Base-by-base conservation (phyloP, 2,888 invertebrate genomes). In the Hydraecia micacea region DNA sequence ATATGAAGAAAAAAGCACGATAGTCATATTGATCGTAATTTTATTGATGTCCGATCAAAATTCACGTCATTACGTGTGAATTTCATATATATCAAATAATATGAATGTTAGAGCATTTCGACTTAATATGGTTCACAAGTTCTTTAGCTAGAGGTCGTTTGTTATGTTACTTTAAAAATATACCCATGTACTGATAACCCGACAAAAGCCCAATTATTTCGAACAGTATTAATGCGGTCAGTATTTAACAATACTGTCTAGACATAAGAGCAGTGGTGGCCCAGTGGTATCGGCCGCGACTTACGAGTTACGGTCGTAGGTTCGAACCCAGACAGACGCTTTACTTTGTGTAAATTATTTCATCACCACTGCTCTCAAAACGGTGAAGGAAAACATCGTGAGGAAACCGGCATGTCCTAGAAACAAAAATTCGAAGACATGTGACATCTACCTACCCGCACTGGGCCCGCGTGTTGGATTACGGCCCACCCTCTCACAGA, bases 41-140 rank as follows among this genome's bases (percentile, higher is more conserved):
- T 60, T 36, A 36, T 21, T 63, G 9, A 36, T 63, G 21, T 36
- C 21, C 63, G 9, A 21, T 25, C 25, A 25, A 63, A 63, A 63
- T 36, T 36, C 2, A 36, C 25, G 32, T 21, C 32, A 32, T 21
- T 32, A 9, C 21, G 25, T 63, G 36, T 11, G 36, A 63, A 25
- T 63, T 25, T 63, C 5, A 36, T 36, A 36, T 13, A 36, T 36
- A 36, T 13, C 6, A 63, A 63, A 63, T 13, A 36, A 63, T 63
- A 25, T 18, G 63, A 63, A 21, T 25, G 5, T 36, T 63, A 60
- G 28, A 60, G 60, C 9, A 32, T 62, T 62, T 63, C 25, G 36
- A 25, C 63, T 25, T 11, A 63, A 63, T 63, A 63, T n/a, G 46
- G 81, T 81, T 68, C 68, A 81, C 80, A 72, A 84, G 81, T 69